Evolutionary conservation across 2,888 invertebrate species (phyloP).

Genomic region (Reticulitermes lucifugus): DNA sequence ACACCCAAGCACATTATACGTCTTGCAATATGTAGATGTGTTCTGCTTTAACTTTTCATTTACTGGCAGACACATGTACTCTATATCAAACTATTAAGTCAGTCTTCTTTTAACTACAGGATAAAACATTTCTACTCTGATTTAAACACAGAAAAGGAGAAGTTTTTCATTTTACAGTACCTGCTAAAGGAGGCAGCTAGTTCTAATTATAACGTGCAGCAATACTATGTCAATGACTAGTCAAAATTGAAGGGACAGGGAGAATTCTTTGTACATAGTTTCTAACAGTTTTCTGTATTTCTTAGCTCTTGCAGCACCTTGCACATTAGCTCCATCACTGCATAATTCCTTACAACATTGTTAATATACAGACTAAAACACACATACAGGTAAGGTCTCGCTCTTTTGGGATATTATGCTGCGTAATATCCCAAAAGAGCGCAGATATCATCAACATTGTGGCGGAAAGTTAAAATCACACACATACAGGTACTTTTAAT

Average conservation of each 20-base stretch:
- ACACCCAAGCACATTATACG: conserved; percentile 11
- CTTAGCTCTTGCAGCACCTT: neutral
- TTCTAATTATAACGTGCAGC: neutral
- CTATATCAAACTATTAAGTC: conserved; percentile 40
- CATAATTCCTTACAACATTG: neutral
- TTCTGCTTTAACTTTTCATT: conserved; percentile 4
- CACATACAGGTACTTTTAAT: no score
- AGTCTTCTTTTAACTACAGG: conserved; percentile 46
- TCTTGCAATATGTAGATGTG: neutral
- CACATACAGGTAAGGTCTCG: no score
- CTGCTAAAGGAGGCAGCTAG: neutral
- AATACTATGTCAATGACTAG: neutral
- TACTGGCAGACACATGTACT: conserved; percentile 1
- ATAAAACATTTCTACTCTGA: conserved; percentile 39
- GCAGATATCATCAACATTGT: no score
- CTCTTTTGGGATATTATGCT: no score
- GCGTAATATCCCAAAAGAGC: no score
- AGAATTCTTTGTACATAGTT: conserved; percentile 4
- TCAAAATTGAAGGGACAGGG: neutral
- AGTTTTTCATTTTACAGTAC: neutral
- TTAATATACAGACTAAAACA: no score
- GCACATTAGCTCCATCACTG: conserved; percentile 5
- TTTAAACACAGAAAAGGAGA: conserved; percentile 22
- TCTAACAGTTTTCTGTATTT: neutral
- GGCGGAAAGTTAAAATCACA: no score